Evolutionary conservation across 1,140 invertebrate genomes (phyloP), one percentile per base, ranked within the genome.

Genomic region (Palaemon carinicauda): DNA sequence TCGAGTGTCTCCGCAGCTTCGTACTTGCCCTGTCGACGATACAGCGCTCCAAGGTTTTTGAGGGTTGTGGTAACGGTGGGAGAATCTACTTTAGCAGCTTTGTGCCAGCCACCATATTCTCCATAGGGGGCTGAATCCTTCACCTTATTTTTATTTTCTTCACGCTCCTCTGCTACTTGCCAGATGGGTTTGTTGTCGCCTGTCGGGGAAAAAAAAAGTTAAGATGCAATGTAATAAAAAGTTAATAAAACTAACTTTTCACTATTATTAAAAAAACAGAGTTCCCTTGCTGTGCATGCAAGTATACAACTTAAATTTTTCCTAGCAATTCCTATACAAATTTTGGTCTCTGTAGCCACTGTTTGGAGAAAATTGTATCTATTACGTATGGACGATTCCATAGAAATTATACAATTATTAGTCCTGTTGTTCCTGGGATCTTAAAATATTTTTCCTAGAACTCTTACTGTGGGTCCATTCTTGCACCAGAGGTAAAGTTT

Each of bases 101-200:
- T 99, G 90, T 99, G 97, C 98, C 98, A 99, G 3, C 97, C 97
- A 27, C 97, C 97, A 91, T 98, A 98, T 90, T 99, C 98, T 10
- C 96, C 96, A 90, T 97, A 98, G 0, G 97, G 96, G 27, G 95
- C 95, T 90, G 96, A 96, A 90, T 98, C 97, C 90, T 96, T 96
- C 91, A 97, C 96, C 91, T 96, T 95, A 89, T 96, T 96, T 92
- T 98, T 98, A 91, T 97, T 97, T 90, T 98, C 97, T 92, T 98
- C 98, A 29, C 98, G 93, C 91, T 99, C 98, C 92, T 99, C 98
- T 4, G 98, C 98, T 89, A 99, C 97, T 94, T 99, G 98, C 98
- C 98, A 99, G 91, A 99, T 99, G 9, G 98, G 97, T 93, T 99
- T 99, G 93, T 99, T 99, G 91, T 99, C 97, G 86, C 95, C 96